Evolutionary conservation across 92 coral and sea anemone genomes (phyloP).

Genomic region (Phymanthus crucifer): DNA sequence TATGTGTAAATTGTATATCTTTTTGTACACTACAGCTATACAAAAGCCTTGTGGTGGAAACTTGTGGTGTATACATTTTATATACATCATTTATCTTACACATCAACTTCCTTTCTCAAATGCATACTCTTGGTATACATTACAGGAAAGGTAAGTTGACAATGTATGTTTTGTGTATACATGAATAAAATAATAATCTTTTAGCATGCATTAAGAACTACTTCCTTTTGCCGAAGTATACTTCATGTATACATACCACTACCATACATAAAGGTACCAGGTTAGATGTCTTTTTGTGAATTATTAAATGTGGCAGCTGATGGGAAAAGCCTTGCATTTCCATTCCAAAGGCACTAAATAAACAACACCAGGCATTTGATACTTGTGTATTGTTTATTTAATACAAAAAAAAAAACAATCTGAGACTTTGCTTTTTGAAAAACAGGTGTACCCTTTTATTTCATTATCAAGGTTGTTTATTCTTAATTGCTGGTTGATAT

Average conservation of each 20-base stretch:
- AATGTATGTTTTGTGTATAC: too few relatives aligned
- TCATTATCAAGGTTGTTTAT: not conserved
- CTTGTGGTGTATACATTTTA: not conserved
- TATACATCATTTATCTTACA: not conserved
- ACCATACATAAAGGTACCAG: not conserved
- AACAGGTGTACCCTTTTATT: not conserved
- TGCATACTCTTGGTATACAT: too few relatives aligned
- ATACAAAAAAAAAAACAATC: not conserved
- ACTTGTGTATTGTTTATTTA: not conserved
- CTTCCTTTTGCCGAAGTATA: too few relatives aligned
- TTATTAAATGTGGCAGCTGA: not conserved
- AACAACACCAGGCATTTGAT: not conserved
- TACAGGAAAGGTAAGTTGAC: too few relatives aligned
- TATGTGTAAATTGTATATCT: slow-evolving; percentile 4
- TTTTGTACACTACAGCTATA: slow-evolving; percentile 4
- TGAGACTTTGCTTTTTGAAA: not conserved
- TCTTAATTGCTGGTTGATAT: not conserved
- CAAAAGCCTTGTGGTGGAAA: not conserved
- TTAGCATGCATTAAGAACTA: too few relatives aligned
- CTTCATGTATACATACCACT: too few relatives aligned
- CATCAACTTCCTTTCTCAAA: too few relatives aligned
- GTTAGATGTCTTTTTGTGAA: not conserved
- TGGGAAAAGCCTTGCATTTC: not conserved
- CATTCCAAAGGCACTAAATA: not conserved
- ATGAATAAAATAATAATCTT: too few relatives aligned